These are phyloP conservation scores for Rambutsinella grinnellia DNA, from an alignment of 2,888 invertebrate genomes.

Conservation along the genomic window DNA sequence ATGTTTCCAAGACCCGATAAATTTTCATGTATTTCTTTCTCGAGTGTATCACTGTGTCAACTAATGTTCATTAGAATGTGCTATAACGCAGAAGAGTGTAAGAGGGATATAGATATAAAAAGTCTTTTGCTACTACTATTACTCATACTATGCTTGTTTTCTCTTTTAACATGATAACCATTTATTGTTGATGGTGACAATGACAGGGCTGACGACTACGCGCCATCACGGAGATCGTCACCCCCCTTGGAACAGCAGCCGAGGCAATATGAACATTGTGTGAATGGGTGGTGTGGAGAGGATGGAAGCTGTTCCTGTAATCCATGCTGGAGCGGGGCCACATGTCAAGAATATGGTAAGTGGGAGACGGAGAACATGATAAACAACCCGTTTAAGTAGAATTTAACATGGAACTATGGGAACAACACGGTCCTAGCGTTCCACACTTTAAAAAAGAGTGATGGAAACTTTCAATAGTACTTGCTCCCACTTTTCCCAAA, in stretches of 20 bases:
- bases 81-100: too few species aligned
- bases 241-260: constrained; percentile 31
- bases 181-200: constrained; percentile 26
- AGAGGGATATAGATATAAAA: too few species aligned
- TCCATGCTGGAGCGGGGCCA: constrained; percentile 65
- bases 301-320: constrained; percentile 64
- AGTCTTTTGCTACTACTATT: neutral
- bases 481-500: neutral
- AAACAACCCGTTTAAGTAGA: constrained; percentile 43
- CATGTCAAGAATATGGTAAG: constrained; percentile 66
- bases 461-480: too few species aligned
- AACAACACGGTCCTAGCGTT: constrained; percentile 17
- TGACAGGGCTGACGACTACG: constrained; percentile 48
- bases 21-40: constrained; percentile 13
- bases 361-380: constrained; percentile 35
- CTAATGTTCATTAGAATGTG: too few species aligned
- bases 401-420: constrained; percentile 23
- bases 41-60: neutral
- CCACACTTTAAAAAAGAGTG: too few species aligned
- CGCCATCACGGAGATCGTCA: constrained; percentile 36
- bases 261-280: constrained; percentile 34
- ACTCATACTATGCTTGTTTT: neutral
- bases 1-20: constrained; percentile 30
- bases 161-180: neutral
- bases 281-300: constrained; percentile 63